These are phyloP conservation scores for Drosophila elegans DNA, from an alignment of 1,140 invertebrate species.

Conservation along the genomic window DNA sequence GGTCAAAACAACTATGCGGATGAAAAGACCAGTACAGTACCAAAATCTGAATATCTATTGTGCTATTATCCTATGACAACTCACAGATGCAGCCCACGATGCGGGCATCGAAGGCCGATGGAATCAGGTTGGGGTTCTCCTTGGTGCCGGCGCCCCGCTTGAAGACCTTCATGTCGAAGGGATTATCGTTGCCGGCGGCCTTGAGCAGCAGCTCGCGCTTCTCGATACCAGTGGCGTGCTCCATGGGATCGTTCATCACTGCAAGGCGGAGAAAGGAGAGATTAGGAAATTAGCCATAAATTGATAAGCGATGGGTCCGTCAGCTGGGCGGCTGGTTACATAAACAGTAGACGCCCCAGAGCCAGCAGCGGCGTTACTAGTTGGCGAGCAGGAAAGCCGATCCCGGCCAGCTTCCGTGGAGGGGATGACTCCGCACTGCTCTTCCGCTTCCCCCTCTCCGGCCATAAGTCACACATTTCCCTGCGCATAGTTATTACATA, in stretches of 20 bases:
- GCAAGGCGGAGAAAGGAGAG: constrained; percentile 59
- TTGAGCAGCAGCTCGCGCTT: constrained; percentile 94
- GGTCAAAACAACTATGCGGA: no score
- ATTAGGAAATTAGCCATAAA: constrained; percentile 18
- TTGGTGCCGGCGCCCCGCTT: constrained; percentile 93
- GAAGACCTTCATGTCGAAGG: constrained; percentile 93
- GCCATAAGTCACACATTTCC: constrained; percentile 46
- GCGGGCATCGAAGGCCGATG: constrained; percentile 94
- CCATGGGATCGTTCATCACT: constrained; percentile 93
- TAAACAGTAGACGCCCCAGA: constrained; percentile 40
- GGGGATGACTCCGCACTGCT: constrained; percentile 42
- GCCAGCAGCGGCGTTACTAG: not conserved
- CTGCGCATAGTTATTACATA: constrained; percentile 68
- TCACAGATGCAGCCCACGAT: constrained; percentile 97
- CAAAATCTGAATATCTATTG: no score
- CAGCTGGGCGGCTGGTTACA: constrained; percentile 55
- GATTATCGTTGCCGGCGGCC: constrained; percentile 95
- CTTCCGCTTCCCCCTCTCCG: constrained; percentile 1
- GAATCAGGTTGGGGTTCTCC: constrained; percentile 94
- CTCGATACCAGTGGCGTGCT: constrained; percentile 96
- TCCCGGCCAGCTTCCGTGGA: constrained; percentile 1
- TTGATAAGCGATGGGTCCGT: constrained; percentile 38
- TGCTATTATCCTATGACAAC: constrained; percentile 51
- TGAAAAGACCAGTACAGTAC: no score
- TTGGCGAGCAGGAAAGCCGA: not conserved